phyloP scores from a whole-genome alignment of 2,113 vertebrate genomes.

The Pao palembangensis region DNA sequence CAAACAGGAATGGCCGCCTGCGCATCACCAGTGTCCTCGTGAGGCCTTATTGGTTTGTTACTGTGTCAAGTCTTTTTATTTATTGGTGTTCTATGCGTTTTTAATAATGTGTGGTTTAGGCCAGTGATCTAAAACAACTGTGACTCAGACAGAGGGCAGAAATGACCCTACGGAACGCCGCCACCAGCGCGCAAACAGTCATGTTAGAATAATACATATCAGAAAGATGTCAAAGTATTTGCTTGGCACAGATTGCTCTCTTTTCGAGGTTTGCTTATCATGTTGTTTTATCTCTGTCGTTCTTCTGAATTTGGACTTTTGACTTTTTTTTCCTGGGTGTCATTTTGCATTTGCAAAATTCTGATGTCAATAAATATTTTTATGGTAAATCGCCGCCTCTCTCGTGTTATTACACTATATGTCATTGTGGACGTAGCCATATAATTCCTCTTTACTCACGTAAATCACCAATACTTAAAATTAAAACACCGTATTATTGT shows the following conservation, averaged over 20 bases:
- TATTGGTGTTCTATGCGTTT: conserved; percentile 66
- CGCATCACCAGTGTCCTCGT: conserved; percentile 44
- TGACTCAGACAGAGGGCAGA: conserved; percentile 25
- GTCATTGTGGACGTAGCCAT: too few species aligned
- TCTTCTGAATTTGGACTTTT: conserved; percentile 47
- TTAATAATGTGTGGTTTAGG: conserved; percentile 57
- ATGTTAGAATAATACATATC: conserved; percentile 36
- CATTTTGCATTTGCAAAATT: conserved; percentile 45
- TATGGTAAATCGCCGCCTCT: conserved; percentile 4
- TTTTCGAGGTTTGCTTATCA: conserved; percentile 21
- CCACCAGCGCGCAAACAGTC: conserved; percentile 11
- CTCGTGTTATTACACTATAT: too few species aligned
- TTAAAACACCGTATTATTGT: too few species aligned
- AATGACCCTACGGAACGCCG: conserved; percentile 7
- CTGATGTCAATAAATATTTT: conserved; percentile 71
- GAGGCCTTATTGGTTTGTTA: conserved; percentile 44
- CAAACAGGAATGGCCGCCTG: conserved; percentile 41
- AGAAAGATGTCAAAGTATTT: conserved; percentile 11
- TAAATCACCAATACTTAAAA: too few species aligned
- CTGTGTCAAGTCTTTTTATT: conserved; percentile 60
- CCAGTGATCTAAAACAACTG: conserved; percentile 61
- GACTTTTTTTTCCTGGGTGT: conserved; percentile 39
- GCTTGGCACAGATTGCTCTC: conserved; percentile 29
- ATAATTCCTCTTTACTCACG: too few species aligned
- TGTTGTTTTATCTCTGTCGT: conserved; percentile 41